These are phyloP conservation scores for Drymodes brunneopygia DNA, from an alignment of 2,113 vertebrate species.

Conservation along the genomic window DNA sequence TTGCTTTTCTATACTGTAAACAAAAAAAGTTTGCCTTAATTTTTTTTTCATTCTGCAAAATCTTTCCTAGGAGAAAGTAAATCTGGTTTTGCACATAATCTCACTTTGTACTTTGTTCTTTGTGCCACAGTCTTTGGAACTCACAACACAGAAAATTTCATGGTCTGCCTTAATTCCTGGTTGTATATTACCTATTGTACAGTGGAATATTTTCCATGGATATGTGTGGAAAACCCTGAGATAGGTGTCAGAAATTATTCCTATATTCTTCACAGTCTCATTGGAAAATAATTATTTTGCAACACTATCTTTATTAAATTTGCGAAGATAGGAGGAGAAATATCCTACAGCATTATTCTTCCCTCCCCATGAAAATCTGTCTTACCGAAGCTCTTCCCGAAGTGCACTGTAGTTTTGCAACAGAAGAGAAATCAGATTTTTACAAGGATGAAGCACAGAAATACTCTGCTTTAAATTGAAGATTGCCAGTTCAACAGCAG, in stretches of 20 bases:
- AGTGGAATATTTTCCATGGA: neutral
- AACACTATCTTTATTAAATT: neutral
- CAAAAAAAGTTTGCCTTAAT: fast-evolving
- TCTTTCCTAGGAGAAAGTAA: neutral
- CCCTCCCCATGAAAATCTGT: neutral
- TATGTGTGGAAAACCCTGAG: neutral
- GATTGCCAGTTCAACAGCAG: neutral
- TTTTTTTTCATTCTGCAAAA: neutral
- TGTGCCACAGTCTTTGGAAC: neutral
- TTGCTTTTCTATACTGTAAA: neutral
- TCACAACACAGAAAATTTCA: neutral
- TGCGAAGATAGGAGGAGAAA: neutral
- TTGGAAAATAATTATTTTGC: neutral
- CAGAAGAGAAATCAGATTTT: neutral
- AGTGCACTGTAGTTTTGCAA: neutral
- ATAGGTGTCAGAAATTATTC: neutral
- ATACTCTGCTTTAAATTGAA: neutral
- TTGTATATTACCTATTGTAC: neutral
- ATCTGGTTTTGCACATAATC: neutral
- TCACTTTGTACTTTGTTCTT: neutral
- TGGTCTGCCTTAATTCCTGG: neutral
- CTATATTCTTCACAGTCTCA: neutral
- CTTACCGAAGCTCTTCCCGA: neutral
- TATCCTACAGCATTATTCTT: neutral
- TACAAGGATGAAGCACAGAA: neutral